Base-by-base conservation (phyloP, 2,797 vertebrate species). In the Myiothlypis chrysogaster region DNA sequence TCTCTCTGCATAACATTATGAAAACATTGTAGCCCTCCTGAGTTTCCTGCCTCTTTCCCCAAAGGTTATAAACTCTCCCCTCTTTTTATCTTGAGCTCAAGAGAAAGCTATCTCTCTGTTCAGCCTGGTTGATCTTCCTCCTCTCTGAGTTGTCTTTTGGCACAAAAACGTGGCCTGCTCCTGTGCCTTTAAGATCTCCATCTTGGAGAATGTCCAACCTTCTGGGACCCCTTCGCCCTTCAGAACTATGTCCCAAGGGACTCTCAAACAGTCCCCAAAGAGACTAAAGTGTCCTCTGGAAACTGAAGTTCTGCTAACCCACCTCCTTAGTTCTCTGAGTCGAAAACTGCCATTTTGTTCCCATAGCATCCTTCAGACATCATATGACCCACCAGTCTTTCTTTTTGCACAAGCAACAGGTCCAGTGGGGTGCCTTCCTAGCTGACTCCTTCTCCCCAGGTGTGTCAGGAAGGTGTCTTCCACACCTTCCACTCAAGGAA, bases 101-200 rank as follows among this genome's bases (percentile, higher is more conserved):
- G 27, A 5, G 22, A 68, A 75, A 49, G 10, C 13, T 20, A 17
- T 24, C 2, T 32, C 7, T 55, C 41, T 69, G 9, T n/a, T 76
- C 64, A 50, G n/a, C 9, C 20, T 39, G 13, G 16, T 8, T 49
- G 43, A 30, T 63, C 20, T 50, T 47, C 25, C 35, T 55, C 15
- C 5, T 3, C 13, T 76, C 5, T 37, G 15, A 56, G 35, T 37
- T 4, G 0, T 55, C 5, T 76, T 69, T 37, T 44, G 23, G 10
- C 8, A 24, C 13, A 49, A 4, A 34, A 9, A 1, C 1, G 14
- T 25, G 25, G 8, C 4, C 16, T 76, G 19, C 16, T 43, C 3
- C 27, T 37, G 15, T 43, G 15, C 9, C 15, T 43, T 55, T 49
- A 37, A 43, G 23, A n/a, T 37, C 24, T 61, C 19, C 13, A 18